phyloP scores from a whole-genome alignment of 2,888 invertebrate genomes.

The Synanthedon formicaeformis region DNA sequence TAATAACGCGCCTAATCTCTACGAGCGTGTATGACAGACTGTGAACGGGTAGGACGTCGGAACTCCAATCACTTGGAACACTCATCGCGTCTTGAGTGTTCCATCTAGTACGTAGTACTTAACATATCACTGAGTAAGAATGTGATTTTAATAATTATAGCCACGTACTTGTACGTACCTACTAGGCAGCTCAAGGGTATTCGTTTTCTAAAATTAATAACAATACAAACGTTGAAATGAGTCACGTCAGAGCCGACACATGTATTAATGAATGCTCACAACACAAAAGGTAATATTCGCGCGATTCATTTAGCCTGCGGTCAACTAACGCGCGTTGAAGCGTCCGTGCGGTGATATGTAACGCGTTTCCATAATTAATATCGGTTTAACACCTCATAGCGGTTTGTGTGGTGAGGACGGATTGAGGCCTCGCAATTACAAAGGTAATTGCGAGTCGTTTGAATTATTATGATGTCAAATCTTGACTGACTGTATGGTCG shows the following conservation, averaged over 20 bases:
- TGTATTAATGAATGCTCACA: slow-evolving; percentile 28
- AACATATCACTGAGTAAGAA: too few relatives aligned
- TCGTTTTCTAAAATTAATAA: slow-evolving; percentile 12
- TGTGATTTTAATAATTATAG: too few relatives aligned
- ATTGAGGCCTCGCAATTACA: not conserved
- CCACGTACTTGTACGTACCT: too few relatives aligned
- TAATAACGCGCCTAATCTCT: too few relatives aligned
- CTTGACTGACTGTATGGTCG: not conserved
- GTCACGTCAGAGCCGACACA: slow-evolving; percentile 27
- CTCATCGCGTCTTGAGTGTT: too few relatives aligned
- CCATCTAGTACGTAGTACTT: too few relatives aligned
- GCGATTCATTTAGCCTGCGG: slow-evolving; percentile 28
- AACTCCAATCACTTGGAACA: too few relatives aligned
- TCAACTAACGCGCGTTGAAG: slow-evolving; percentile 8
- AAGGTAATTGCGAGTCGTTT: not conserved
- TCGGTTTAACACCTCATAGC: slow-evolving; percentile 19
- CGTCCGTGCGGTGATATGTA: slow-evolving; percentile 10
- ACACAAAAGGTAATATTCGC: slow-evolving; percentile 43
- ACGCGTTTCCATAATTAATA: slow-evolving; percentile 32
- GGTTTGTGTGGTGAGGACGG: slow-evolving; percentile 7
- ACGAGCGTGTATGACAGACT: too few relatives aligned
- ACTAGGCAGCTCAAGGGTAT: too few relatives aligned
- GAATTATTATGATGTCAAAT: not conserved
- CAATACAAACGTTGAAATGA: slow-evolving; percentile 14
- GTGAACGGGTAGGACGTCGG: too few relatives aligned